Evolutionary conservation across 2,113 vertebrate species (phyloP).

Genomic region (Gymnarchus niloticus): DNA sequence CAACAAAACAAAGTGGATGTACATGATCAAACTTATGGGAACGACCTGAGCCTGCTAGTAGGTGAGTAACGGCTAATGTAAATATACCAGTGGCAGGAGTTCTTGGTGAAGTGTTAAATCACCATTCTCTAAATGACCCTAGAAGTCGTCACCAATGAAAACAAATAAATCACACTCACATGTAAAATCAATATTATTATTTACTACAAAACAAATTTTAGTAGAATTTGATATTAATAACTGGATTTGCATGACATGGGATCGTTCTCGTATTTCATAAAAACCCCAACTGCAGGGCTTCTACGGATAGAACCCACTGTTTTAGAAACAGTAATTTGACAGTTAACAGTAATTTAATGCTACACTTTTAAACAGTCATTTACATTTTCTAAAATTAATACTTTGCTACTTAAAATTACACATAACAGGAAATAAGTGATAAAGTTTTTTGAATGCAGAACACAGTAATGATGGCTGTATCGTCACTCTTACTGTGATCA

Average conservation of each 20-base stretch:
- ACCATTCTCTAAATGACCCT: background rate
- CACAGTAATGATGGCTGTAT: background rate
- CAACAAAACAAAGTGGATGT: background rate
- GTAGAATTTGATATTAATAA: background rate
- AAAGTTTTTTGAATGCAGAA: background rate
- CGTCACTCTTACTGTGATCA: constrained; percentile 17
- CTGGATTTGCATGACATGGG: background rate
- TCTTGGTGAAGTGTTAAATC: background rate
- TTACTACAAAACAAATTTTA: background rate
- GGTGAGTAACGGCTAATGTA: background rate
- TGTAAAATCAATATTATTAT: background rate
- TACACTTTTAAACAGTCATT: background rate
- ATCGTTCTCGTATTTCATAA: background rate
- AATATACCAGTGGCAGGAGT: background rate
- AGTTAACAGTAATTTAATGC: no score
- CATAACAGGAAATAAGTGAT: background rate
- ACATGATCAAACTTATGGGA: background rate
- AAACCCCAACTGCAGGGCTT: background rate
- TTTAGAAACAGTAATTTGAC: background rate
- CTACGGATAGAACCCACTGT: background rate
- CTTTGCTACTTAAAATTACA: background rate
- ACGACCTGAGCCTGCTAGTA: background rate
- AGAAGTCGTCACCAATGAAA: background rate
- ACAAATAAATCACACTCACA: background rate
- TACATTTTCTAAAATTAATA: background rate